Evolutionary conservation across 2,888 invertebrate species (phyloP), one percentile per base, ranked within the genome.

Genomic region (Brachyptera risi): DNA sequence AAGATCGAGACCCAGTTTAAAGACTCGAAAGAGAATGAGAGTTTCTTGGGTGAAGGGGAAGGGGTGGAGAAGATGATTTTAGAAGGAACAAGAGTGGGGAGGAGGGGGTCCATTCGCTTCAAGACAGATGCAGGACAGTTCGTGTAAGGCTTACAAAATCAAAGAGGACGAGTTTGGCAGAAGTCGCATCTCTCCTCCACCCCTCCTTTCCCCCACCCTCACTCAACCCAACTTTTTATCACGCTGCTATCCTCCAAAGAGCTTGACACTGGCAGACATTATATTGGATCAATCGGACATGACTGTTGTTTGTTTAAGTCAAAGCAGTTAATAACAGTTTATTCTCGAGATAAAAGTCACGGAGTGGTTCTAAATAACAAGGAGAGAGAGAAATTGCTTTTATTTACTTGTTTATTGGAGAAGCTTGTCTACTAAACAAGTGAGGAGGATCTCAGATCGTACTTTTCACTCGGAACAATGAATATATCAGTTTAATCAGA

Each of bases 51-150:
- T n/a, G 49, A 49, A n/a, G 24, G 15, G 13, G 49, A 15, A 51
- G 2, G 17, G 11, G 31, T 3, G 15, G 1, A 31, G 7, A 51
- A 26, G 31, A 27, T 17, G 50, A 2, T 17, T 13, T 13, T 49
- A 5, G 49, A 26, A 49, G 15, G 31, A 24, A n/a, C 27, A 26
- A 31, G 15, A 17, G 50, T 2, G 17, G 50, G 13, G 44, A 27
- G 31, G 50, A 3, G 17, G 50, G 13, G 44, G 44, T 19, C 11
- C 7, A 7, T 21, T 11, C 21, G 44, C 19, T 19, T 11, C n/a
- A 51, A 51, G 50, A 51, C 50, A 51, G 50, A 51, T 51, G 50
- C 50, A 51, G 17, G 26, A 24, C n/a, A 15, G 27, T 11, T 24
- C 50, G 50, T 51, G 50, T 27, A 7, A 15, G 50, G 50, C n/a